Evolutionary conservation across 2,888 invertebrate genomes (phyloP).

Genomic region (Agriopis leucophaearia): DNA sequence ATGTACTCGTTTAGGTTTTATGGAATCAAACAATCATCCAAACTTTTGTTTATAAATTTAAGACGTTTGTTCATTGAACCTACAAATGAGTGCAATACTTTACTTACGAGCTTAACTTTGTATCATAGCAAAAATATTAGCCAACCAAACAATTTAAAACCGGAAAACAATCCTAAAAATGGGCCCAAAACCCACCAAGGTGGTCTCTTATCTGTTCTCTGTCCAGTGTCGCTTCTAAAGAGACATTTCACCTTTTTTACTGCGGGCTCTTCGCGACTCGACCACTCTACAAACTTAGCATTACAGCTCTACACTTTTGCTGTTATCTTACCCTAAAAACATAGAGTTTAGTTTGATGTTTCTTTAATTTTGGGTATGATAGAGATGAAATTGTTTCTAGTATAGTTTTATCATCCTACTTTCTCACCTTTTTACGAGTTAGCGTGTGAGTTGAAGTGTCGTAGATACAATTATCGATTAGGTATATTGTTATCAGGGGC

Average conservation of each 20-base stretch:
- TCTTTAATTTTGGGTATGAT: neutral
- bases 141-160: constrained; percentile 64
- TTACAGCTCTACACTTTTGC: constrained; percentile 13
- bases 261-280: constrained; percentile 83
- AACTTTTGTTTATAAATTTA: too few relatives aligned
- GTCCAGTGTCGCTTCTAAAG: constrained; percentile 81
- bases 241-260: constrained; percentile 86
- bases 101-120: neutral
- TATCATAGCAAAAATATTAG: constrained; percentile 48
- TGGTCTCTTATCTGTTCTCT: constrained; percentile 82
- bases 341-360: constrained; percentile 49
- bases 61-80: too few relatives aligned
- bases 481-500: constrained; percentile 78
- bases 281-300: constrained; percentile 55
- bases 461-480: constrained; percentile 86
- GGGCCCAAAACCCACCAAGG: constrained; percentile 73
- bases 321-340: neutral
- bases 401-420: constrained; percentile 83
- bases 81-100: too few relatives aligned
- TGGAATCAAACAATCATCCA: too few relatives aligned
- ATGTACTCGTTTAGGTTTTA: neutral
- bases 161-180: constrained; percentile 81
- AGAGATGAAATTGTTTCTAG: constrained; percentile 52
- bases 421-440: constrained; percentile 85
- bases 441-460: constrained; percentile 83